phyloP scores from a whole-genome alignment of 2,888 invertebrate genomes.

The Eupithecia centaureata region DNA sequence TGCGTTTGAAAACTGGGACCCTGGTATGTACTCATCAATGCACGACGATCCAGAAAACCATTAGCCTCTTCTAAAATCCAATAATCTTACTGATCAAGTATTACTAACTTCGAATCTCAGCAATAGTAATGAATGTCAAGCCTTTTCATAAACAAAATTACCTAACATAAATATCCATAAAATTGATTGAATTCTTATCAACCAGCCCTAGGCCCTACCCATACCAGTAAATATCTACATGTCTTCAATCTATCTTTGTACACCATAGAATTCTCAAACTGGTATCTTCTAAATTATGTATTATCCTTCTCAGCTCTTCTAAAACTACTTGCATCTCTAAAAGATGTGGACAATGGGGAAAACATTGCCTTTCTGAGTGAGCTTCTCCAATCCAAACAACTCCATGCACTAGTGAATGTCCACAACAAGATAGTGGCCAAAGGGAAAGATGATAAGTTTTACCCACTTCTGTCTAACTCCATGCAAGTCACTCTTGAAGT shows the following conservation, averaged over 20 bases:
- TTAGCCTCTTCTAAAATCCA: background rate
- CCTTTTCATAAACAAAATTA: background rate
- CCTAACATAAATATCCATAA: background rate
- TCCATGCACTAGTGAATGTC: conserved; percentile 95
- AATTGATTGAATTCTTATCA: background rate
- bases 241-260: background rate
- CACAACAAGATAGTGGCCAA: conserved; percentile 94
- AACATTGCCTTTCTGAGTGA: conserved; percentile 94
- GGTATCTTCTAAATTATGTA: background rate
- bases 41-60: background rate
- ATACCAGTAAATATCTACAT: no score
- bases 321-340: conserved; percentile 90
- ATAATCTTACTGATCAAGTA: background rate
- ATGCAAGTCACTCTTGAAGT: conserved; percentile 93
- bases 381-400: conserved; percentile 92
- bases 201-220: background rate
- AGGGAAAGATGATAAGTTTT: conserved; percentile 92
- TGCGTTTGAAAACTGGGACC: conserved; percentile 73
- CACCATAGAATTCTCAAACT: background rate
- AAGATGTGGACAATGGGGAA: conserved; percentile 92
- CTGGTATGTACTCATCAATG: conserved; percentile 64
- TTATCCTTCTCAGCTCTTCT: conserved; percentile 86
- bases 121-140: background rate
- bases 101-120: background rate
- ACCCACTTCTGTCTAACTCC: conserved; percentile 92